Evolutionary conservation across 2,888 invertebrate species (phyloP).

Genomic region (Cylindroiulus punctatus): DNA sequence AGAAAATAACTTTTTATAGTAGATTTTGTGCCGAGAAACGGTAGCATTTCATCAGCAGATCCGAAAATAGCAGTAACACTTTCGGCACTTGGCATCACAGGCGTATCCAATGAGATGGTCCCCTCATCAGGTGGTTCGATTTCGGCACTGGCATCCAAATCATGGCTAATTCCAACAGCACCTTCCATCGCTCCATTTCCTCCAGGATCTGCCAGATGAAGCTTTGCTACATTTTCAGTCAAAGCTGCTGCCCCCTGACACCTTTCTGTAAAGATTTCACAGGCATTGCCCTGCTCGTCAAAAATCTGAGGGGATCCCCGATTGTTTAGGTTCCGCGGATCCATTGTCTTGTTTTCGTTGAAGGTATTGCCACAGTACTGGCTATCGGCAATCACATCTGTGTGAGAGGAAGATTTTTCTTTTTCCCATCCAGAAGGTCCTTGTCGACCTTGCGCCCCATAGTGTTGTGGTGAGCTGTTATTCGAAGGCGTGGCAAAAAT

Average conservation of each 20-base stretch:
- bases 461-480: slow-evolving; percentile 33
- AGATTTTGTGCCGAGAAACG: slow-evolving; percentile 31
- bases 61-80: slow-evolving; percentile 53
- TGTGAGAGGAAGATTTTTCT: not conserved
- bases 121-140: slow-evolving; percentile 58
- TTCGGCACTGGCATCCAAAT: slow-evolving; percentile 57
- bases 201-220: slow-evolving; percentile 54
- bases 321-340: slow-evolving; percentile 47
- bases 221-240: slow-evolving; percentile 40
- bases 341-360: slow-evolving; percentile 39
- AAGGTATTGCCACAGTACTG: slow-evolving; percentile 18
- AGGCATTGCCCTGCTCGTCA: slow-evolving; percentile 55
- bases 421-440: slow-evolving; percentile 30
- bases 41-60: not conserved
- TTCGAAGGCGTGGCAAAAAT: not conserved
- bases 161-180: slow-evolving; percentile 57
- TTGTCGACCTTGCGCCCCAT: slow-evolving; percentile 11
- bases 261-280: slow-evolving; percentile 40
- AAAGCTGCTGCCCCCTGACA: slow-evolving; percentile 50
- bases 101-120: slow-evolving; percentile 58
- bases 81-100: slow-evolving; percentile 55
- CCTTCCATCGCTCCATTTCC: slow-evolving; percentile 56
- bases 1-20: slow-evolving; percentile 54
- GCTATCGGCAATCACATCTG: slow-evolving; percentile 16
- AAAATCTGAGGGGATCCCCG: slow-evolving; percentile 8